These are phyloP conservation scores for Epirrhoe alternata DNA, from an alignment of 2,888 invertebrate species.

Conservation along the genomic window DNA sequence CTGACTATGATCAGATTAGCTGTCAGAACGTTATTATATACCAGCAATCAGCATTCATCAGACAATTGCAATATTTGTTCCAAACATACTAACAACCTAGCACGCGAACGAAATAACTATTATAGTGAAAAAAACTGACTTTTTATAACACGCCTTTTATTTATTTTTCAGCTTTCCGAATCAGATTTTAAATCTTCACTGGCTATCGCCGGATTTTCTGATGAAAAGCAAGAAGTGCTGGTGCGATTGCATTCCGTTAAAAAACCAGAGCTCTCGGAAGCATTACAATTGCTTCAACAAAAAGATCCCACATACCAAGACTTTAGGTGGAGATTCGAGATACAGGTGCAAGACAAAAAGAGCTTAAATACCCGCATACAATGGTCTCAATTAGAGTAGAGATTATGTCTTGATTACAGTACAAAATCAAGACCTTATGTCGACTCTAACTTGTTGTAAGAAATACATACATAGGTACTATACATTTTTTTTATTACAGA, in stretches of 20 bases:
- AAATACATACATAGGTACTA: too few species aligned
- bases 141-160: neutral
- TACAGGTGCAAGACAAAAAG: conserved; percentile 60
- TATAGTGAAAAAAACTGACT: neutral
- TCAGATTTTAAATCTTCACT: conserved; percentile 75
- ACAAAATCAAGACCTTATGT: too few species aligned
- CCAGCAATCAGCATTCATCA: too few species aligned
- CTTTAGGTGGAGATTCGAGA: conserved; percentile 77
- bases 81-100: too few species aligned
- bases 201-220: conserved; percentile 84
- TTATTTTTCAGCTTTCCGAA: conserved; percentile 65
- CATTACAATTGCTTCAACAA: conserved; percentile 75
- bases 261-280: conserved; percentile 80
- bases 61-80: too few species aligned
- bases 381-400: too few species aligned
- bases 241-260: conserved; percentile 85
- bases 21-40: too few species aligned
- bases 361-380: neutral
- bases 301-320: conserved; percentile 73
- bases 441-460: too few species aligned
- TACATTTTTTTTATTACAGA: conserved; percentile 60
- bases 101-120: too few species aligned
- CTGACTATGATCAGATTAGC: too few species aligned
- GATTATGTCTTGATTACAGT: too few species aligned
- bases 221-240: conserved; percentile 86